Evolutionary conservation across 2,888 invertebrate species (phyloP), one percentile per base, ranked within the genome.

Genomic region (Keiferia lycopersicella): DNA sequence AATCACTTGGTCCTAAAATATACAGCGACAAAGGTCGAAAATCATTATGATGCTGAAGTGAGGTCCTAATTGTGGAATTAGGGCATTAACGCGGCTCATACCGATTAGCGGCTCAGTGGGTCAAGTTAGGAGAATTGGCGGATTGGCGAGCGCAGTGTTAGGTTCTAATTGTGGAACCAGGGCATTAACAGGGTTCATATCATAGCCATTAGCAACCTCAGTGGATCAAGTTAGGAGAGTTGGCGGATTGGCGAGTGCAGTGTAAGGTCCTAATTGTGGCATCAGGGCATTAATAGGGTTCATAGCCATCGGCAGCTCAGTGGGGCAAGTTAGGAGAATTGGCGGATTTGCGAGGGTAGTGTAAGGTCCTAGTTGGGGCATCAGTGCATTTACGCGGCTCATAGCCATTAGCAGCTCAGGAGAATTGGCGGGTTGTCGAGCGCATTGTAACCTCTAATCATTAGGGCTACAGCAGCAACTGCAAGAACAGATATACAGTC

Each of bases 11-110:
- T 56, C 26, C 22, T 16, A 22, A 22, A 56, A 30, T 56, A 30
- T 34, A 30, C 56, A 56, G 30, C n/a, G 56, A 56, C 30, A 56
- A n/a, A n/a, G 56, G 56, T 34, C 56, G n/a, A n/a, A 11, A n/a
- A n/a, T 4, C n/a, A 22, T 56, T 56, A 20, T 51, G 18, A 22
- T 22, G 20, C 22, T 20, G 12, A 18, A 51, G 20, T 56, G 56
- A 11, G 30, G 51, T 51, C 51, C 30, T 56, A 56, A 56, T 56
- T 34, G 56, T 16, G 56, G 56, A n/a, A 22, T 30, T 14, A 11
- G 56, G n/a, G 26, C 16, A 16, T 56, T 56, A 56, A 26, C 56
- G 30, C 34, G 56, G 26, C 41, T n/a, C 56, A 14, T 22, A 30
- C 16, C 56, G 56, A 56, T 56, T 56, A 56, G 30, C 26, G n/a